Base-by-base conservation (phyloP, 2,888 invertebrate genomes). In the Copidosoma aretas region DNA sequence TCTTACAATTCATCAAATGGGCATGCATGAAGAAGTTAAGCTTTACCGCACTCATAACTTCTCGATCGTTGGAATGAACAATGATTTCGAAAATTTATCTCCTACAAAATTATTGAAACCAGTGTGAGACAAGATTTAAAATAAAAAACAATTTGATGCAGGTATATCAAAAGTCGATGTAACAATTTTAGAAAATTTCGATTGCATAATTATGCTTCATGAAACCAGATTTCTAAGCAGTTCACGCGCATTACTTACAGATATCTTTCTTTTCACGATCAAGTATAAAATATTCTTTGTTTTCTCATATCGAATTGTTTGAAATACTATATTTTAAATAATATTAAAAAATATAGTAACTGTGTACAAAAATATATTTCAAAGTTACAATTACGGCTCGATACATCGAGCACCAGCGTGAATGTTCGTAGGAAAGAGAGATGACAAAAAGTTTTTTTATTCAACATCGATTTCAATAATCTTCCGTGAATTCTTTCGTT, bases 381-480 rank as follows among this genome's bases (percentile, higher is more conserved):
- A 62, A 71, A 19, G 19, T 67, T 61, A 46, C 43, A 46, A 46
- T 46, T 17, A 62, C 51, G 43, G 8, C 8, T 3, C 43, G 43
- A 14, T 2, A 53, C 60, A 63, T 49, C 46, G 60, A 17, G 19
- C 59, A 65, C 21, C 58, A n/a, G 46, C 43, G 22, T 51, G 32
- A 59, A 58, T 12, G 32, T 32, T 32, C 8, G 32, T 32, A 32
- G 3, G 32, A 32, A 32, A 32, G 8, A 21, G 66, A 53, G 56
- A 14, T 60, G 39, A 60, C 25, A n/a, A 57, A 67, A 60, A 15
- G 15, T 25, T 59, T 63, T 56, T 62, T 5, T 22, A 57, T 60
- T 71, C 22, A 57, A 66, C 60, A 66, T 71, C 52, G 63, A 68
- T 62, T 71, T 68, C 68, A 71, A 68, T 68, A 68, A 71, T 71